A percentile compares a stretch with the other conserved stretches of the same genome.
These are phyloP conservation scores for Lycaon pictus DNA, from an alignment of 2,113 vertebrate genomes.

Conservation along the genomic window DNA sequence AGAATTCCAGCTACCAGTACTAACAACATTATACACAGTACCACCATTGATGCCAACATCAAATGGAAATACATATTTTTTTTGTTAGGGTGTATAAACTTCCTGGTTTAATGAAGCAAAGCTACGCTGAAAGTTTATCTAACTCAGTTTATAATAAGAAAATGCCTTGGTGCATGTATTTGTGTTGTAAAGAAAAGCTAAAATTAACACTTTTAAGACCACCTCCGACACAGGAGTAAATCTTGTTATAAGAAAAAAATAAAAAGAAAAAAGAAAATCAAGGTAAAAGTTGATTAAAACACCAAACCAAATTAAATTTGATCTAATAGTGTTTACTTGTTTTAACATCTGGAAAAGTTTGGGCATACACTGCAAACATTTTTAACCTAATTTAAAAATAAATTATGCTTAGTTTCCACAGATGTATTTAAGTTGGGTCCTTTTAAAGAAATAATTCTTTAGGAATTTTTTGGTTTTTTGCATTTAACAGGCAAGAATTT, in stretches of 20 bases:
- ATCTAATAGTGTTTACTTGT: constrained; percentile 81
- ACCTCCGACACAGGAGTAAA: constrained; percentile 72
- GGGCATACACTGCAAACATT: constrained; percentile 76
- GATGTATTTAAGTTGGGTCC: constrained; percentile 62
- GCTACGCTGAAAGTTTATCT: constrained; percentile 73
- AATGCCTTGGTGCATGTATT: constrained; percentile 60
- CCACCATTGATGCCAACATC: constrained; percentile 63
- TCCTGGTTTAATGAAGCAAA: constrained; percentile 74
- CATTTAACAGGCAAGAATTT: constrained; percentile 66
- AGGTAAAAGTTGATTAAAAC: constrained; percentile 77
- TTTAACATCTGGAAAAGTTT: constrained; percentile 86
- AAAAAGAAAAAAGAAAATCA: constrained; percentile 71
- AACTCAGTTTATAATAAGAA: constrained; percentile 74
- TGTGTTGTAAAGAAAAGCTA: constrained; percentile 80
- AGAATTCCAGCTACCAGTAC: constrained; percentile 83
- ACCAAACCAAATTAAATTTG: constrained; percentile 79
- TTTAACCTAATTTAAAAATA: constrained; percentile 80
- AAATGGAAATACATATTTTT: constrained; percentile 79
- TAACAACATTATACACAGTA: constrained; percentile 79
- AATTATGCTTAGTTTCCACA: constrained; percentile 79
- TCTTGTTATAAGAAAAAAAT: constrained; percentile 66
- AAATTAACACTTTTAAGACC: constrained; percentile 80
- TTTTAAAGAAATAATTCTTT: constrained; percentile 73
- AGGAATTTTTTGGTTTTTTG: not conserved
- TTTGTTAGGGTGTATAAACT: constrained; percentile 79